Percentiles rank a stretch among this genome's conserved stretches.
phyloP scores from a whole-genome alignment of 1,140 invertebrate genomes.

The Kradibia gibbosae region DNA sequence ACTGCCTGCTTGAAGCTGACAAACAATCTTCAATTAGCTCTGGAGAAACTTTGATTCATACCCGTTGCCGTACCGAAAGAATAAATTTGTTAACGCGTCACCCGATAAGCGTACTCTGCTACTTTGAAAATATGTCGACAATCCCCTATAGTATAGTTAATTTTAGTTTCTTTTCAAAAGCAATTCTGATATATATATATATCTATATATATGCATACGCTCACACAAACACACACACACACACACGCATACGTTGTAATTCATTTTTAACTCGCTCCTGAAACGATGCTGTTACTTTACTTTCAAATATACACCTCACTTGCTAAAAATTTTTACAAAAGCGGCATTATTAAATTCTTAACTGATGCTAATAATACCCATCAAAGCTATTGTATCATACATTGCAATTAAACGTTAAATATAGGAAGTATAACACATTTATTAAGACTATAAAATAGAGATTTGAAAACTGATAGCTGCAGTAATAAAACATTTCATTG shows the following conservation, averaged over 20 bases:
- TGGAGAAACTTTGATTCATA: not conserved
- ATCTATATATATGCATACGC: no score
- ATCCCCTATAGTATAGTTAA: not conserved
- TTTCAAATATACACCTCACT: not conserved
- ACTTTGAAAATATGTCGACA: not conserved
- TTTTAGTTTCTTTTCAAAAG: not conserved
- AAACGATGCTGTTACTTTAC: not conserved
- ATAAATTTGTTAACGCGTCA: not conserved
- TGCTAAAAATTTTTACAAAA: not conserved
- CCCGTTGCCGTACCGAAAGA: not conserved
- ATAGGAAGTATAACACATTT: not conserved
- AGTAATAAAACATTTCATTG: not conserved
- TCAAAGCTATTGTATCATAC: not conserved
- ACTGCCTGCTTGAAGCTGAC: not conserved
- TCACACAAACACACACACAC: no score
- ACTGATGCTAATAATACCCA: not conserved
- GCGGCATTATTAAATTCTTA: not conserved
- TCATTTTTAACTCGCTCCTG: not conserved
- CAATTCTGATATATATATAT: not conserved
- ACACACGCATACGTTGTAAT: not conserved
- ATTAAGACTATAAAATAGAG: not conserved
- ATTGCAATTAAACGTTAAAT: constrained; percentile 23
- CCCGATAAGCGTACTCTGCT: not conserved
- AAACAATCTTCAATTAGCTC: not conserved
- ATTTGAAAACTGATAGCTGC: not conserved